These are phyloP conservation scores for Enoplosus armatus DNA, from an alignment of 2,797 vertebrate genomes.

Conservation along the genomic window DNA sequence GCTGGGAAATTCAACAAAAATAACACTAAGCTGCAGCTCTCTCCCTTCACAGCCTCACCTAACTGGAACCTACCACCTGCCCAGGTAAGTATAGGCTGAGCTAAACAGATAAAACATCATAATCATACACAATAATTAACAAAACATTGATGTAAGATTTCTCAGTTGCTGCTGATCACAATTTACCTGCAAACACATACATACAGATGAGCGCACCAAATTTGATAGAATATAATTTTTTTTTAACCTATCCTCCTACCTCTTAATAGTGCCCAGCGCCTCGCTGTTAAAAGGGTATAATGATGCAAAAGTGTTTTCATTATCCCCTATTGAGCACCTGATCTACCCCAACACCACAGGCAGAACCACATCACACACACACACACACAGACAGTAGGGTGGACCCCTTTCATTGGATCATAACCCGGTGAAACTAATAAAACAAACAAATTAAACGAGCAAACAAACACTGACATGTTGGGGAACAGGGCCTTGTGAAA, in stretches of 20 bases:
- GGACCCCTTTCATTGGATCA: background rate
- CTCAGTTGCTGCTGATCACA: too few relatives aligned
- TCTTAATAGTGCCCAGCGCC: background rate
- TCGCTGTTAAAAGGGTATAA: background rate
- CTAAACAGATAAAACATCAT: too few relatives aligned
- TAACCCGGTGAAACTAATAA: background rate
- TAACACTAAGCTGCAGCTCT: too few relatives aligned
- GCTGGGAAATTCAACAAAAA: background rate
- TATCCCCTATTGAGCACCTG: background rate
- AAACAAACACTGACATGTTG: too few relatives aligned
- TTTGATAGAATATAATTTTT: background rate
- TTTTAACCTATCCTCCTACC: background rate
- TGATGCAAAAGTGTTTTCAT: slow-evolving; percentile 7
- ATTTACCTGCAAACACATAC: too few relatives aligned
- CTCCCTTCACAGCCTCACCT: background rate
- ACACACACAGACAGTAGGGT: background rate
- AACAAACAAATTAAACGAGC: background rate
- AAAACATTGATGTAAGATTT: background rate
- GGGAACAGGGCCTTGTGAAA: background rate
- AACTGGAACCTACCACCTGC: background rate
- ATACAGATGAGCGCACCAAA: background rate
- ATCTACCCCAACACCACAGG: background rate
- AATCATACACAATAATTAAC: too few relatives aligned
- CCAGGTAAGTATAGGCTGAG: background rate
- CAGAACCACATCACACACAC: background rate